Evolutionary conservation across 2,113 vertebrate species (phyloP), one percentile per base, ranked within the genome.

Genomic region (Menura novaehollandiae): DNA sequence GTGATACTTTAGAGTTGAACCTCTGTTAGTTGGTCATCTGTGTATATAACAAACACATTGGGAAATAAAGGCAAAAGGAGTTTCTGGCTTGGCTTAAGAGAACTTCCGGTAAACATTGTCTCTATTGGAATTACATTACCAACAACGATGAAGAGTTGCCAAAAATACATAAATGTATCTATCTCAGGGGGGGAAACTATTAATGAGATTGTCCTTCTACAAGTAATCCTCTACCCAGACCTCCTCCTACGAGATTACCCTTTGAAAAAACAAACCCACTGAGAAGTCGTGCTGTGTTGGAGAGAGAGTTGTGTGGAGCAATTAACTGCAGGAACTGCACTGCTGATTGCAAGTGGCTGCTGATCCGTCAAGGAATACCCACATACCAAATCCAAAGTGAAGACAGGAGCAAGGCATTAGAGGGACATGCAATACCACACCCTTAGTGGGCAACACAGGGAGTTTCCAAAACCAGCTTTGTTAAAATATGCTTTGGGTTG

Each of bases 191-290:
- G 88, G 66, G 49, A 76, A 85, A 73, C 89, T 89, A 89, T 92
- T 97, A 96, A 96, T 96, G 92, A 97, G 96, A 94, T 82, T 89
- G 88, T 96, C 80, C 73, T 96, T 94, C 95, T 78, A 23, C 9
- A n/a, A 96, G 68, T 84, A 92, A 92, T 94, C 55, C 79, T 87
- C 90, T 87, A 92, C 32, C 64, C 83, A 49, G 83, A 87, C 96
- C 93, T 85, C 83, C 95, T 94, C 80, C 93, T 96, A 60, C 58
- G 95, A 95, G 76, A 94, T 56, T 91, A 94, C 49, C 68, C 76
- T 95, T 91, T 95, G 95, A 95, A 94, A 85, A 89, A 80, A 91
- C 39, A 84, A 93, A 66, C 96, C 91, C 72, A 91, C 88, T 93
- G 95, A 87, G 95, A 78, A 78, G 64, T 39, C 93, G 1, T 51